A percentile compares a stretch with the other conserved stretches of the same genome.
phyloP scores from a whole-genome alignment of 2,888 invertebrate species.

The Lasiommata megera region DNA sequence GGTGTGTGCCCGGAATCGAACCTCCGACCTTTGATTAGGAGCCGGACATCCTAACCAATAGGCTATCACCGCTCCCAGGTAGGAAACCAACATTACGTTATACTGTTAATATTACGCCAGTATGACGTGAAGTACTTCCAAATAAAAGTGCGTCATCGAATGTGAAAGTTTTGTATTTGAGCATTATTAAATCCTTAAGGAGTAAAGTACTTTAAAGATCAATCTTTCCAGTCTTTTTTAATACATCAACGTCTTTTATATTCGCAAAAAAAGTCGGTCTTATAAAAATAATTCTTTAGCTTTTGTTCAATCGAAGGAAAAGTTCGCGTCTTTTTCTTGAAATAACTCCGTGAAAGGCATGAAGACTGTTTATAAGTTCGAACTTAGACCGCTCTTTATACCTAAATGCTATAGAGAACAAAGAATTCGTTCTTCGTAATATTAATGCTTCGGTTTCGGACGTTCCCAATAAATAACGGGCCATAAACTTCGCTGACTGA shows the following conservation, averaged over 20 bases:
- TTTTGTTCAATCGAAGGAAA: slow-evolving; percentile 32
- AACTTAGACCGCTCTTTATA: slow-evolving; percentile 25
- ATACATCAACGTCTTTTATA: slow-evolving; percentile 24
- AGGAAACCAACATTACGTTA: no score
- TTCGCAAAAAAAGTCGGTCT: slow-evolving; percentile 22
- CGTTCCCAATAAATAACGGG: slow-evolving; percentile 59
- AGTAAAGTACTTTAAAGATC: slow-evolving; percentile 14
- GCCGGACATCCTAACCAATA: no score
- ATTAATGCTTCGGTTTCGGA: slow-evolving; percentile 43
- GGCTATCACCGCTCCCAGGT: no score
- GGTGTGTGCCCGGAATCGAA: no score
- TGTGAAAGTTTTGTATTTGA: slow-evolving; percentile 4
- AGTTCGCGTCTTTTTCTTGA: slow-evolving; percentile 27
- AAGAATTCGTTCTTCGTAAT: slow-evolving; percentile 56
- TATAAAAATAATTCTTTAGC: slow-evolving; percentile 32
- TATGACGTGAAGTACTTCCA: neutral
- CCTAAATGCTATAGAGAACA: slow-evolving; percentile 46
- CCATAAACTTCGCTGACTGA: slow-evolving; percentile 57
- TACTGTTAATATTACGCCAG: no score
- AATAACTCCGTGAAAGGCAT: slow-evolving; percentile 33
- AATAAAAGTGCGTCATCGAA: neutral
- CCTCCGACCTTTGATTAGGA: no score
- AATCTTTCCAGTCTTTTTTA: slow-evolving; percentile 18
- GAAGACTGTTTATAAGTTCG: slow-evolving; percentile 29
- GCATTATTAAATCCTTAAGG: slow-evolving; percentile 12